A percentile compares a stretch with the other conserved stretches of the same genome.
phyloP scores from a whole-genome alignment of 2,797 vertebrate genomes.

The Myoxocephalus aenaeus region DNA sequence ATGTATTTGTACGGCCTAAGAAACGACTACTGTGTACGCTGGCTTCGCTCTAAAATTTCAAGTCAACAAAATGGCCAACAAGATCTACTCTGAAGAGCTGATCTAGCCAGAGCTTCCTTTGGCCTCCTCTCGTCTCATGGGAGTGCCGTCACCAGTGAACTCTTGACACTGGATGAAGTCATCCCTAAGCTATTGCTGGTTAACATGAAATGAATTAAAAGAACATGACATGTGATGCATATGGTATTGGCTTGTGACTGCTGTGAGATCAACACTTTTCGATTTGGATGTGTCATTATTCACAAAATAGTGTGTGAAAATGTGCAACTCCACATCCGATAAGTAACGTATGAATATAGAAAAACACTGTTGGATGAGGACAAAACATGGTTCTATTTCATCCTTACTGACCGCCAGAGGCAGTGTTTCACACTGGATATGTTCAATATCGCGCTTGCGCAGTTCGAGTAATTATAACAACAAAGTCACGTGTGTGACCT shows the following conservation, averaged over 20 bases:
- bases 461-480: no score
- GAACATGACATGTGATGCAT: slow-evolving; percentile 14
- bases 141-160: not conserved
- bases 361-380: slow-evolving; percentile 10
- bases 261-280: slow-evolving; percentile 31
- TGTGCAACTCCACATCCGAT: slow-evolving; percentile 12
- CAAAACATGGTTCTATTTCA: not conserved
- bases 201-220: slow-evolving; percentile 14
- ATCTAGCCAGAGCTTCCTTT: not conserved
- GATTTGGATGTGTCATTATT: slow-evolving; percentile 19
- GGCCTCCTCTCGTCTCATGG: slow-evolving; percentile 1
- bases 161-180: slow-evolving; percentile 28
- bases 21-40: slow-evolving; percentile 8
- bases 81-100: not conserved
- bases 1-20: slow-evolving; percentile 21
- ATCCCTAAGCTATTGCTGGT: slow-evolving; percentile 10
- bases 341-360: slow-evolving; percentile 5
- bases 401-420: no score
- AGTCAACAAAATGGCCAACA: slow-evolving; percentile 26
- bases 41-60: slow-evolving; percentile 27
- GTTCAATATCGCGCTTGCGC: no score
- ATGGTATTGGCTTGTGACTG: slow-evolving; percentile 18
- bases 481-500: no score
- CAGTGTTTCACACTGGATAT: no score
- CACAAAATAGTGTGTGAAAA: slow-evolving; percentile 21